A percentile compares a stretch with the other conserved stretches of the same genome.
Conservation (phyloP, 2,113 vertebrate species). For the Loxodonta africana region DNA sequence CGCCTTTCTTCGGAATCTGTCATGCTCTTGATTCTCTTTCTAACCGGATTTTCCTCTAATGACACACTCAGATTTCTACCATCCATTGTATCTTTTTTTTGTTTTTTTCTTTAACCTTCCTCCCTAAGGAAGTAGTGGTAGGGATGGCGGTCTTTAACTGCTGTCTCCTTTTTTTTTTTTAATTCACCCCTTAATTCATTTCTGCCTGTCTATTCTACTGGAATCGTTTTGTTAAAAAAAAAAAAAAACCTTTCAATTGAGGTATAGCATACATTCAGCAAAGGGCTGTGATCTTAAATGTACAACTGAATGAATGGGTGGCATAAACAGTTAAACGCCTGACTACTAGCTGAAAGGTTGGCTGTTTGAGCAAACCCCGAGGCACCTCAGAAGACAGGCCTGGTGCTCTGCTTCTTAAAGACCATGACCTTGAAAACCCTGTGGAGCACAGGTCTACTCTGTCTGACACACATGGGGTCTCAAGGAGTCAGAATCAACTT, state of each 20-base stretch:
- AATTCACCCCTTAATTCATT: neutral
- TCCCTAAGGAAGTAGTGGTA: neutral
- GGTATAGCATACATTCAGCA: neutral
- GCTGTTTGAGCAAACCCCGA: too few species aligned
- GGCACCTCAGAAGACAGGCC: neutral
- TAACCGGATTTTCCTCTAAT: conserved; percentile 20
- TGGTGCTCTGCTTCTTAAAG: neutral
- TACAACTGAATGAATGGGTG: neutral
- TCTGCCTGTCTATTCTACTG: conserved; percentile 26
- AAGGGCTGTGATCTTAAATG: neutral
- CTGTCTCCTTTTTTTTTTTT: neutral
- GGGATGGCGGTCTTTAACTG: neutral
- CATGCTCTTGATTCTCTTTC: conserved; percentile 42
- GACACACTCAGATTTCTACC: neutral
- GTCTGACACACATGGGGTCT: neutral
- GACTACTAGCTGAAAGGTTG: neutral
- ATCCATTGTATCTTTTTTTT: neutral
- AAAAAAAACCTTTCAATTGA: neutral
- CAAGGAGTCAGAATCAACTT: neutral
- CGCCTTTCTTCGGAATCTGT: neutral
- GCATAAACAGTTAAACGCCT: neutral
- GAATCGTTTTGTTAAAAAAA: neutral
- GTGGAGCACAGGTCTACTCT: neutral
- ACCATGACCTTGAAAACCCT: neutral
- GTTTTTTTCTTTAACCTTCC: neutral